phyloP scores from a whole-genome alignment of 2,888 invertebrate species.

The Oscheius sp. region DNA sequence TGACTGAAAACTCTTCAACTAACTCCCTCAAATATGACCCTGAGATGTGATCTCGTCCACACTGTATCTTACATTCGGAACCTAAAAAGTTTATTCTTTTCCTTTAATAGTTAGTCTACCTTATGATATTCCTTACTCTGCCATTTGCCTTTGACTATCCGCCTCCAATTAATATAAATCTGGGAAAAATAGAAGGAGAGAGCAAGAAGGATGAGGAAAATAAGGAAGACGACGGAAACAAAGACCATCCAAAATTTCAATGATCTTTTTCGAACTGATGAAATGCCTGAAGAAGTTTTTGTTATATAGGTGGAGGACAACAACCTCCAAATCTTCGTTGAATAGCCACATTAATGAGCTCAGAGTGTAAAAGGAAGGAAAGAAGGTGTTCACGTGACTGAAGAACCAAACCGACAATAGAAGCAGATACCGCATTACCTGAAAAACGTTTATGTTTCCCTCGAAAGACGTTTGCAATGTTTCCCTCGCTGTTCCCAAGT shows the following conservation, averaged over 20 bases:
- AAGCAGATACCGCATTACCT: constrained; percentile 20
- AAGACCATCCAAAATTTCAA: constrained; percentile 22
- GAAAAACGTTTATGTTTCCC: not conserved
- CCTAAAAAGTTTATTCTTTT: constrained; percentile 9
- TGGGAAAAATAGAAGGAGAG: constrained; percentile 28
- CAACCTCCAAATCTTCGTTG: constrained; percentile 23
- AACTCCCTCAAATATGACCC: constrained; percentile 20
- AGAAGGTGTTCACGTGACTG: constrained; percentile 31
- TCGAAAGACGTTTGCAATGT: not conserved
- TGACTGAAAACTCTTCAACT: constrained; percentile 2
- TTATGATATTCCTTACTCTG: constrained; percentile 28
- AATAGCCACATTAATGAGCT: constrained; percentile 15
- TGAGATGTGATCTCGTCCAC: constrained; percentile 28
- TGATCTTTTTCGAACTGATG: not conserved
- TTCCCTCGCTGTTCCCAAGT: not conserved
- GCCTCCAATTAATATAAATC: constrained; percentile 31
- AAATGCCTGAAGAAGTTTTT: not conserved
- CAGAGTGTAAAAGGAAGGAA: constrained; percentile 28
- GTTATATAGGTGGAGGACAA: not conserved
- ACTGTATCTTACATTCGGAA: constrained; percentile 30
- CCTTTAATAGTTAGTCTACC: not conserved
- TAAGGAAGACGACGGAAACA: constrained; percentile 1
- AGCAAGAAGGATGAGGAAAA: constrained; percentile 22
- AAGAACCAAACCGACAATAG: constrained; percentile 21
- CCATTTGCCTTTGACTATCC: constrained; percentile 35